Percentiles rank a stretch among this genome's conserved stretches.
These are phyloP conservation scores for Passer montanus DNA, from an alignment of 2,113 vertebrate species.

Conservation along the genomic window DNA sequence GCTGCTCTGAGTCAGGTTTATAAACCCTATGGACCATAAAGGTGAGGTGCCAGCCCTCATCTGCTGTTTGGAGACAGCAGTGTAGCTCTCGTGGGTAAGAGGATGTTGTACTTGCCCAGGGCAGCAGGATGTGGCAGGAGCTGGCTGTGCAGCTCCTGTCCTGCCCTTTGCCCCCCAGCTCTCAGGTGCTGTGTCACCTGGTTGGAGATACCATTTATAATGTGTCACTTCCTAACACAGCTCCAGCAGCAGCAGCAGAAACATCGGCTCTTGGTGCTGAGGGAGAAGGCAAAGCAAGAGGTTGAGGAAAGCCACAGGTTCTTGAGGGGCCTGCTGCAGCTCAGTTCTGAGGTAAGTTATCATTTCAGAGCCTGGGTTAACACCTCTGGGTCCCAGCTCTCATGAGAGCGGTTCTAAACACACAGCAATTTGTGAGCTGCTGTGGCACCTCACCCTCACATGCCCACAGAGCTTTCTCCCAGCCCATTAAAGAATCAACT, in stretches of 20 bases:
- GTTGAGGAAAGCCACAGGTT: conserved; percentile 41
- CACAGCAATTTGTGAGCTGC: background rate
- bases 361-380: background rate
- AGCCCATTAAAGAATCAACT: background rate
- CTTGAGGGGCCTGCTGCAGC: conserved; percentile 29
- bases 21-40: background rate
- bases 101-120: accelerated
- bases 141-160: background rate
- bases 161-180: background rate
- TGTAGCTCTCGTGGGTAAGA: accelerated
- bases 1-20: background rate
- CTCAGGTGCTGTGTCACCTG: background rate
- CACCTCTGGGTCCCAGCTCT: background rate
- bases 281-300: conserved; percentile 41
- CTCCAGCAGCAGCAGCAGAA: conserved; percentile 23
- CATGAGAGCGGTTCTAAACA: background rate
- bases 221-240: background rate
- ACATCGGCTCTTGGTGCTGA: conserved; percentile 22
- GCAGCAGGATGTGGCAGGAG: background rate
- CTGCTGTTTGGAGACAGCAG: accelerated
- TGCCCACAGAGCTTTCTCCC: background rate
- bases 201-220: background rate
- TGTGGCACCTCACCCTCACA: background rate
- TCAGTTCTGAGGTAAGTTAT: conserved; percentile 1
- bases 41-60: accelerated